Base-by-base conservation (phyloP, 2,113 vertebrate genomes). In the Eolophus roseicapilla region DNA sequence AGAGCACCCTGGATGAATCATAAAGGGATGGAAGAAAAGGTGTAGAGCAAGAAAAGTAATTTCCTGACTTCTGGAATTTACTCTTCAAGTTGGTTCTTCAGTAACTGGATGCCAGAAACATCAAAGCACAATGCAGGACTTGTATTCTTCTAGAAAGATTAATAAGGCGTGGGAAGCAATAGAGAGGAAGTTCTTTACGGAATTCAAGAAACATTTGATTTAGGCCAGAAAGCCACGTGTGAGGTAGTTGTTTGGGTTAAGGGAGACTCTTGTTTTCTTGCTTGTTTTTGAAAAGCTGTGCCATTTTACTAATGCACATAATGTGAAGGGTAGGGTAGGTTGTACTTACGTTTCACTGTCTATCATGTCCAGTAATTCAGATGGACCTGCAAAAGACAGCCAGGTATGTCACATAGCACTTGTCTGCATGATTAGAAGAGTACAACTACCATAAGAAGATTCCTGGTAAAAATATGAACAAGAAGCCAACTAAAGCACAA, bases 341-440 rank as follows among this genome's bases (percentile, higher is more conserved):
- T 64, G 57, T 73, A 98, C 98, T 91, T 97, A 99, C 99, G 98
- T 99, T 97, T 99, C 98, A 82, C 97, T 99, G 97, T 99, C 99
- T n/a, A 97, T 97, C 98, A 99, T 98, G 97, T 99, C 99, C 98
- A 99, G 91, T 86, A 99, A 98, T 90, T 99, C 98, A 37, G 98
- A 98, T 41, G 99, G 99, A 90, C 99, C 99, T 99, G 96, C 83
- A 81, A 86, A 94, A 97, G 92, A 83, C 50, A 92, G 82, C 60
- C 97, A 64, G 80, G 35, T 59, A 88, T 25, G 41, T 96, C 70
- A 94, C 13, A 62, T 1, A 31, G 16, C 37, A 47, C 65, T 83
- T 68, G 8, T 21, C 49, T 86, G 25, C 37, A 17, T 31, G 29
- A 44, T 50, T 70, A 18, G 49, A 62, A 44, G 18, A 46, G 4